phyloP scores from a whole-genome alignment of 37 sponge, comb jelly and placozoan genomes.

The Beroe forskalii region DNA sequence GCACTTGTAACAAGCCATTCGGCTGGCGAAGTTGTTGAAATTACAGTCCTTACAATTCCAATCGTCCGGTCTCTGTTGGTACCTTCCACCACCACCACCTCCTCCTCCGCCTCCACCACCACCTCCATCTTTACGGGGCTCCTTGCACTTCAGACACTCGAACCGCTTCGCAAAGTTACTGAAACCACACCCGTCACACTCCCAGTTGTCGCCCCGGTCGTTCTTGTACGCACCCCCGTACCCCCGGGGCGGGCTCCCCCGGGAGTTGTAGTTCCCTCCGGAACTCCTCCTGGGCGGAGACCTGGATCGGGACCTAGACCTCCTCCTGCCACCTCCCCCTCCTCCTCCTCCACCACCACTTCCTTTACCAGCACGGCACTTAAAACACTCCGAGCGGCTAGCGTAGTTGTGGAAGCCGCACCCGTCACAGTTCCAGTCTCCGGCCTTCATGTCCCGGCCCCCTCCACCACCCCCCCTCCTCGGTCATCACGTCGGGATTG shows the following conservation, averaged over 20 bases:
- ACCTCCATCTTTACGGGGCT: background rate
- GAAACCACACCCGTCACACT: background rate
- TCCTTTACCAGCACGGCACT: slow-evolving; percentile 8
- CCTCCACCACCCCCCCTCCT: background rate
- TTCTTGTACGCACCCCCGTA: slow-evolving; percentile 44
- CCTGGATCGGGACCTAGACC: slow-evolving; percentile 15
- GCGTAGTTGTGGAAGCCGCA: slow-evolving; percentile 62
- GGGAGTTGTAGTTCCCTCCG: background rate
- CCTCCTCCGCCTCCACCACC: slow-evolving; percentile 11
- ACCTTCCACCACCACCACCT: background rate
- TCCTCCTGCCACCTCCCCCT: slow-evolving; percentile 25
- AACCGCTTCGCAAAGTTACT: slow-evolving; percentile 42
- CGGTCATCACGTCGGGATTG: slow-evolving; percentile 16
- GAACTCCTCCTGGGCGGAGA: background rate
- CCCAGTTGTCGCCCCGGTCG: slow-evolving; percentile 60
- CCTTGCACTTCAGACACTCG: slow-evolving; percentile 15
- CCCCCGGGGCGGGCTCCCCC: background rate
- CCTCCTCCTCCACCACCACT: slow-evolving; percentile 46
- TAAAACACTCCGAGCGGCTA: slow-evolving; percentile 44
- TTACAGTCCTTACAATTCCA: slow-evolving; percentile 43
- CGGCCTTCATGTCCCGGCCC: background rate
- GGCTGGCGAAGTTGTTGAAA: slow-evolving; percentile 27
- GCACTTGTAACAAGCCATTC: slow-evolving; percentile 29
- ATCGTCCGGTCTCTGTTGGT: background rate
- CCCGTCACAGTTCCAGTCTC: slow-evolving; percentile 29